Evolutionary conservation across 1,140 invertebrate genomes (phyloP), one percentile per base, ranked within the genome.

Genomic region (Drosophila melanica): DNA sequence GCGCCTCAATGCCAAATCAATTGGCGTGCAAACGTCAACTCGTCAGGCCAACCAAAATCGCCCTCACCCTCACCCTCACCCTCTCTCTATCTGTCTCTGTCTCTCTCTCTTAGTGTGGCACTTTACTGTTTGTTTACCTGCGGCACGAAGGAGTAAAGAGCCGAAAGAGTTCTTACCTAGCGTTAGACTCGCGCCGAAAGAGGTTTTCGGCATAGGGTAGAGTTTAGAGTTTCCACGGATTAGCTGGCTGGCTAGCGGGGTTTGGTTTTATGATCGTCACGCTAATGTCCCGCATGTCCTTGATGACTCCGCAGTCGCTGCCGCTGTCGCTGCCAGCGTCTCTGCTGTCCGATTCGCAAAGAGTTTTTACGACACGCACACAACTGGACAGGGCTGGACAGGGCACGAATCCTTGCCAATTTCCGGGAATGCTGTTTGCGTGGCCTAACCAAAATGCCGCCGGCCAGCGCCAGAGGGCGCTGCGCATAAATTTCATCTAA

Each of bases 211-310:
- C 59, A 50, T 65, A 55, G 71, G 70, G 73, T 87, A 87, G 79
- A 81, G 81, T 86, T 86, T 87, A 89, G 79, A 79, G 84, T 87
- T 87, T 87, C 82, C 84, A 89, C 69, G 84, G 84, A 89, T 89
- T 89, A 89, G 79, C 62, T 20, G 44, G 33, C 55, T 41, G 66
- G 64, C n/a, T 58, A 44, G 35, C 16, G 51, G 45, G 64, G 75
- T 16, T 67, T 74, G 73, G 76, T 58, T 90, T 90, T 89, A 87
- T 73, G 84, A 87, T 60, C 64, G 66, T 57, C 57, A 55, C 84
- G 70, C 85, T 89, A 89, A 89, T 89, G 84, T 84, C 45, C 67
- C 57, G 20, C 57, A 37, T 77, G 85, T 79, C 84, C 84, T 89
- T 89, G 84, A 90, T 79, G 81, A 55, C 14, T 42, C n/a, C 37